These are phyloP conservation scores for Halesus radiatus DNA, from an alignment of 1,140 invertebrate species.

Conservation along the genomic window DNA sequence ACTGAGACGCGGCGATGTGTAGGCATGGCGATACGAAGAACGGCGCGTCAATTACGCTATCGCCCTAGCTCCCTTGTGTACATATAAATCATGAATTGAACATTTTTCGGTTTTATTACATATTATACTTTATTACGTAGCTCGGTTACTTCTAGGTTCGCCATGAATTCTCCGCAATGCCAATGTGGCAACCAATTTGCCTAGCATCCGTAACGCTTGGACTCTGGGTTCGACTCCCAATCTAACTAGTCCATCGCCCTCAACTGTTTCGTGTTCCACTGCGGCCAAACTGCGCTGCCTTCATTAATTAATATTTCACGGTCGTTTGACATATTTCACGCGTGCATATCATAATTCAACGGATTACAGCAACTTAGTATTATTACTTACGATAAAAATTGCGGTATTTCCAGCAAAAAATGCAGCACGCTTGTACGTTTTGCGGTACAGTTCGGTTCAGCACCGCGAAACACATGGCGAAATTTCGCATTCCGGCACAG, in stretches of 20 bases:
- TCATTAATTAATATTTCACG: conserved; percentile 6
- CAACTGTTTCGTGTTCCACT: conserved; percentile 9
- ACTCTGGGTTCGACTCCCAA: conserved; percentile 2
- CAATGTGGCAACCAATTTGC: not conserved
- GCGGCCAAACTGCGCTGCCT: not conserved
- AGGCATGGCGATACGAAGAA: too few species aligned
- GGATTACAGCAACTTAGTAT: not conserved
- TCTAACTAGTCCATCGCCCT: conserved; percentile 21
- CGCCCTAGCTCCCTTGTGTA: too few species aligned
- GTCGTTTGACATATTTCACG: conserved; percentile 1
- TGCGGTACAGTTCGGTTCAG: conserved; percentile 13
- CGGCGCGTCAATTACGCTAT: too few species aligned
- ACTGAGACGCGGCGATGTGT: too few species aligned
- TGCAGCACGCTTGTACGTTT: not conserved
- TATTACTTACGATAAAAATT: not conserved
- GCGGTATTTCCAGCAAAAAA: not conserved
- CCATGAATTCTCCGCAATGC: too few species aligned
- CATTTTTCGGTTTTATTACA: too few species aligned
- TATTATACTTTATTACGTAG: too few species aligned
- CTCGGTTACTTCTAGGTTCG: too few species aligned
- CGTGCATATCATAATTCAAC: not conserved
- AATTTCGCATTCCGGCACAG: conserved; percentile 27
- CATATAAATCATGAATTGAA: too few species aligned
- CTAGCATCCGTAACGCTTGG: not conserved
- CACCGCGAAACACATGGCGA: conserved; percentile 7